phyloP scores from a whole-genome alignment of 1,140 invertebrate species.

The Agrilus planipennis region DNA sequence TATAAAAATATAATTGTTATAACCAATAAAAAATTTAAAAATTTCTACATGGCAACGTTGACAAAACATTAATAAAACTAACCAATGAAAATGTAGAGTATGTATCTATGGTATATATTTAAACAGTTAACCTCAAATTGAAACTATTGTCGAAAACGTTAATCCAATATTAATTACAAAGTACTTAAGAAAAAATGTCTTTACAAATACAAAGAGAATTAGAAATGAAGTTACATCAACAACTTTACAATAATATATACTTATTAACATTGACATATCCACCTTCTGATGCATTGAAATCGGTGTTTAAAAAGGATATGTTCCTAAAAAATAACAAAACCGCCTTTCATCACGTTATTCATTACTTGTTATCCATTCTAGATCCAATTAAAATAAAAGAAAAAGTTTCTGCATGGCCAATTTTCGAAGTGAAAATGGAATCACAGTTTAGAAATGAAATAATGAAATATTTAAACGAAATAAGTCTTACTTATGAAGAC shows the following conservation, averaged over 20 bases:
- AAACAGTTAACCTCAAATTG: too few species aligned
- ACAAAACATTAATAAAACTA: too few species aligned
- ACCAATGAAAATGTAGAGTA: too few species aligned
- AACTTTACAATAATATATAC: conserved; percentile 12
- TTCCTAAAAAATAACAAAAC: conserved; percentile 29
- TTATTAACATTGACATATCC: conserved; percentile 17
- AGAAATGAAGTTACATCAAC: conserved; percentile 5
- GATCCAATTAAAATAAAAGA: conserved; percentile 19
- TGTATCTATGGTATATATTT: too few species aligned
- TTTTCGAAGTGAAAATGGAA: conserved; percentile 18
- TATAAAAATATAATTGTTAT: too few species aligned
- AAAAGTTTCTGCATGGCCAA: conserved; percentile 21
- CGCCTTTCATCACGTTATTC: conserved; percentile 23
- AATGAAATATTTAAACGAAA: conserved; percentile 20
- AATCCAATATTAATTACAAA: too few species aligned
- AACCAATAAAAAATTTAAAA: too few species aligned
- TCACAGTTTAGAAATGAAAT: conserved; percentile 24
- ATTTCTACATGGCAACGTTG: too few species aligned
- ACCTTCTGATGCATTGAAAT: conserved; percentile 18
- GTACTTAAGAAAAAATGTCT: conserved; percentile 13
- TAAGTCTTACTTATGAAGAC: conserved; percentile 19
- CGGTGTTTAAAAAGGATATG: conserved; percentile 26
- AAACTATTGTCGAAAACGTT: too few species aligned
- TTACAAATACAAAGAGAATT: conserved; percentile 14
- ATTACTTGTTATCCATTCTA: conserved; percentile 23